Evolutionary conservation across 2,113 vertebrate genomes (phyloP).

Genomic region (Rynchops niger): DNA sequence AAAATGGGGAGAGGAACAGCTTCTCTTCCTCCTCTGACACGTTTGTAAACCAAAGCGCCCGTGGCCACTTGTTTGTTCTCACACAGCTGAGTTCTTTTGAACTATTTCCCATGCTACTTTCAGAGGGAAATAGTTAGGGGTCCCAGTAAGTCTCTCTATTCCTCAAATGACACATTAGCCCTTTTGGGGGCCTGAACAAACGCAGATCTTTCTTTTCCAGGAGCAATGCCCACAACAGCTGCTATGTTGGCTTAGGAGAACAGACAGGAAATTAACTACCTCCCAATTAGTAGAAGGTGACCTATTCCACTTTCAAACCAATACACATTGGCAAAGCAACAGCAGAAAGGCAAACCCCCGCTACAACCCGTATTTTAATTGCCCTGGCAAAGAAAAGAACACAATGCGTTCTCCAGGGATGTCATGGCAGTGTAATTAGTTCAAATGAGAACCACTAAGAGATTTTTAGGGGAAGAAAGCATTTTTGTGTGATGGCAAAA

Average conservation of each 20-base stretch:
- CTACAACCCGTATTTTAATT: neutral
- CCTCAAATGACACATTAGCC: neutral
- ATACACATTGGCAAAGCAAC: neutral
- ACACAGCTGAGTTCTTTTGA: neutral
- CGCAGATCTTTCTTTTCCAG: neutral
- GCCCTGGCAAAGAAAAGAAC: neutral
- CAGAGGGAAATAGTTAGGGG: neutral
- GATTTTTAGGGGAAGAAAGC: neutral
- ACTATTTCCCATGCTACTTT: neutral
- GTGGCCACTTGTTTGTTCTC: neutral
- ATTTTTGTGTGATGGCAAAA: neutral
- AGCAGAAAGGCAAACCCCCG: neutral
- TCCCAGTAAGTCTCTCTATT: neutral
- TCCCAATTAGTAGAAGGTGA: neutral
- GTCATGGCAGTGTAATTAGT: neutral
- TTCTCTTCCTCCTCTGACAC: neutral
- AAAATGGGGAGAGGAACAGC: neutral
- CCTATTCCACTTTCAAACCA: neutral
- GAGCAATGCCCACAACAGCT: neutral
- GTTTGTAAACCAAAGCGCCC: neutral
- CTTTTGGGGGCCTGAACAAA: neutral
- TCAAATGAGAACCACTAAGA: neutral
- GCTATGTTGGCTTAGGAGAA: neutral
- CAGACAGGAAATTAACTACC: neutral
- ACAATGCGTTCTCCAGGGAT: neutral